Conservation (phyloP, 2,888 invertebrate species). For the Acronicta aceris region DNA sequence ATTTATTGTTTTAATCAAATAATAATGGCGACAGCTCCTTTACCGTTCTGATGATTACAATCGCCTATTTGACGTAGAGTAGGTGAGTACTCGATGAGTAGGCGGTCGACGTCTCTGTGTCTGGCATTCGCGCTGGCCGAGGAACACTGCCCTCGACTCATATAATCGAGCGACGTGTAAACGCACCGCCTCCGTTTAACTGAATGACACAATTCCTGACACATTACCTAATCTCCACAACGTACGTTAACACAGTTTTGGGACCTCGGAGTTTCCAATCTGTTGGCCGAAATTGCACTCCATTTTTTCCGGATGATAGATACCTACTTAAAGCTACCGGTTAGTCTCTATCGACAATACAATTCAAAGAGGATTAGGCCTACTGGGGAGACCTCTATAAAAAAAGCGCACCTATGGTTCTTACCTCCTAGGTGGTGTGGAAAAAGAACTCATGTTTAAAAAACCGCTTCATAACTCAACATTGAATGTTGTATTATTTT, state of each 20-base stretch:
- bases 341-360: constrained; percentile 20
- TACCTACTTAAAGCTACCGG: constrained; percentile 22
- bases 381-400: constrained; percentile 87
- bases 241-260: constrained; percentile 75
- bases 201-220: constrained; percentile 86
- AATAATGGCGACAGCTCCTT: constrained; percentile 22
- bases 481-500: constrained; percentile 36
- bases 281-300: constrained; percentile 48
- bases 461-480: constrained; percentile 4
- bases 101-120: constrained; percentile 74
- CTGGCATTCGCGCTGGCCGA: constrained; percentile 69
- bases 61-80: constrained; percentile 50
- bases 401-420: constrained; percentile 86
- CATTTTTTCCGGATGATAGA: constrained; percentile 45
- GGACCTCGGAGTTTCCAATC: constrained; percentile 58
- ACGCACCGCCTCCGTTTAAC: constrained; percentile 82
- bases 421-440: constrained; percentile 87
- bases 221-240: constrained; percentile 80
- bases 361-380: constrained; percentile 83
- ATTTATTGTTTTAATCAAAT: constrained; percentile 33
- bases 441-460: constrained; percentile 72
- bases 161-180: constrained; percentile 75
- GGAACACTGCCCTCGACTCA: constrained; percentile 79
- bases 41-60: constrained; percentile 41
- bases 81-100: constrained; percentile 63